A percentile compares a stretch with the other conserved stretches of the same genome.
Evolutionary conservation across 2,113 vertebrate species (phyloP).

Genomic region (Chaetura pelagica): DNA sequence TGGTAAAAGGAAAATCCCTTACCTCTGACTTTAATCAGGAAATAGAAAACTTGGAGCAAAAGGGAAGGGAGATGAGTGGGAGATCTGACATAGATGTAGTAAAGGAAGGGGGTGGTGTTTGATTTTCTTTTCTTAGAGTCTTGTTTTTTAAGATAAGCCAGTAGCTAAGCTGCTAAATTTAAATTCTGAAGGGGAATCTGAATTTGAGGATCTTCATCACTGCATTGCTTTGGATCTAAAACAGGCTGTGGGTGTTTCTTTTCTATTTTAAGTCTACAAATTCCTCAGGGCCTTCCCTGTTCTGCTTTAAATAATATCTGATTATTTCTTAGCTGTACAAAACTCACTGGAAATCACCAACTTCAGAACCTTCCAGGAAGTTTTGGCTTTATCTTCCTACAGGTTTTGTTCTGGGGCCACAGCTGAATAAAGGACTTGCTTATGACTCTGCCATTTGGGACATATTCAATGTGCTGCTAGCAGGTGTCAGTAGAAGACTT

Average conservation of each 20-base stretch:
- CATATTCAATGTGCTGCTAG: not conserved
- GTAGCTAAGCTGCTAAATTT: constrained; percentile 19
- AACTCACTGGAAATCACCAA: not conserved
- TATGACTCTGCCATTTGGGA: not conserved
- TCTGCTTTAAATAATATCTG: not conserved
- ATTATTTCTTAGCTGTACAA: not conserved
- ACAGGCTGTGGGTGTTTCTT: constrained; percentile 3
- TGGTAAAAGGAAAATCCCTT: constrained; percentile 43
- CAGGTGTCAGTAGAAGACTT: not conserved
- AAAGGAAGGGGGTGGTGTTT: constrained; percentile 48
- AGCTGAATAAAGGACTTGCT: rapidly evolving
- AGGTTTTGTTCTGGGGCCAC: not conserved
- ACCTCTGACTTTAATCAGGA: not conserved
- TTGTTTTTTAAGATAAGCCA: not conserved
- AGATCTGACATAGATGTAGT: constrained; percentile 50
- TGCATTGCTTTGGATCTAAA: constrained; percentile 7
- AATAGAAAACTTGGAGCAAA: not conserved
- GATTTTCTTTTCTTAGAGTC: constrained; percentile 38
- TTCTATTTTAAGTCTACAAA: constrained; percentile 21
- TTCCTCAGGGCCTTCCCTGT: constrained; percentile 26
- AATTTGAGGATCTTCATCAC: constrained; percentile 25
- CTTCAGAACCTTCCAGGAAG: not conserved
- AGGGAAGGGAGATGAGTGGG: constrained; percentile 18
- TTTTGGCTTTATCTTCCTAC: not conserved
- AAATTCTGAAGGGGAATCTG: constrained; percentile 24